Conservation (phyloP, 2,113 vertebrate species). For the Diadophis punctatus region DNA sequence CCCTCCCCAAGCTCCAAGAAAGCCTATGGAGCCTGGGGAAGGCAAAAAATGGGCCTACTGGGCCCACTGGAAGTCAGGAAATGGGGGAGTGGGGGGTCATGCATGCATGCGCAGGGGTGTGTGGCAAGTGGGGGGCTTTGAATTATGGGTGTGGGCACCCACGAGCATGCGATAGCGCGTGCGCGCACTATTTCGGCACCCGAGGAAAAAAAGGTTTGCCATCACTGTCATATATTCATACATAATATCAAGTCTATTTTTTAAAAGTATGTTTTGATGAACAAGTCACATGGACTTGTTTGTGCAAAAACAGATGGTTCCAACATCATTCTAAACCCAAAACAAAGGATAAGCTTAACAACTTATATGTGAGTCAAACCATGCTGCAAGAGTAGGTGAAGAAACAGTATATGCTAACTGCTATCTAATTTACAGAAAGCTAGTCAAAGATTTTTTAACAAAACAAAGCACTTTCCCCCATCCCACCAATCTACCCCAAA, state of each 20-base stretch:
- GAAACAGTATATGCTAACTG: neutral
- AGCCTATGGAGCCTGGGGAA: no score
- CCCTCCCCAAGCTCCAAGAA: no score
- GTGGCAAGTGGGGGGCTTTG: no score
- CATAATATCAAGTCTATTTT: neutral
- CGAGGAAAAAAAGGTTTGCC: no score
- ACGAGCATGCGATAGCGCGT: no score
- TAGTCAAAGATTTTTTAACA: neutral
- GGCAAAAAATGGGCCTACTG: no score
- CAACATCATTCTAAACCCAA: neutral
- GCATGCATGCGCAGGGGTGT: no score
- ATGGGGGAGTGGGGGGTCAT: no score
- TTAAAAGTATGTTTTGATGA: neutral
- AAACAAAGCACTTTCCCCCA: neutral
- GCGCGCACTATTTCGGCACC: no score
- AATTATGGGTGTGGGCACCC: no score
- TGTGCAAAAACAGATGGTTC: neutral
- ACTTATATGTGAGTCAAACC: neutral
- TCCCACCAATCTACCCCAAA: neutral
- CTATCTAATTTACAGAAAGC: neutral
- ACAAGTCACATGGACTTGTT: neutral
- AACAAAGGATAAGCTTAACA: neutral
- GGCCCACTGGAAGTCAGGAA: no score
- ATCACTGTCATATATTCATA: neutral
- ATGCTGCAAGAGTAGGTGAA: neutral